Percentiles rank a stretch among this genome's conserved stretches.
Conservation (phyloP, 2,888 invertebrate genomes). For the Marronus borbonicus region DNA sequence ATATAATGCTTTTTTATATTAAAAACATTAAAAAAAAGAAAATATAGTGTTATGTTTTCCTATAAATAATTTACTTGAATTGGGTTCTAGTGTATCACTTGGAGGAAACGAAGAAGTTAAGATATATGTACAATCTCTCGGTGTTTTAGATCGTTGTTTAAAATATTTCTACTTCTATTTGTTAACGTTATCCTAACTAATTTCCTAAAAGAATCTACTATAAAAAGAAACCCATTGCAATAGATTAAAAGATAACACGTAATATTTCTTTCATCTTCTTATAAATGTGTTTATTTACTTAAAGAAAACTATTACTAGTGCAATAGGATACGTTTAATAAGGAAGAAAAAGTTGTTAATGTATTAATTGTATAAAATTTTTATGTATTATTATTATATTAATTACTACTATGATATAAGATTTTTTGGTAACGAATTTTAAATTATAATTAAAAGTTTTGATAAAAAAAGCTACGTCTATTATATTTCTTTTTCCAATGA, state of each 20-base stretch:
- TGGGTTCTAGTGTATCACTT: background rate
- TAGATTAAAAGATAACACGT: slow-evolving; percentile 15
- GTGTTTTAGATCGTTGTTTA: too few relatives aligned
- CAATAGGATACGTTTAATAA: slow-evolving; percentile 19
- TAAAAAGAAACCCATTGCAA: background rate
- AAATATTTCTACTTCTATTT: too few relatives aligned
- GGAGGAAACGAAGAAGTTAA: background rate
- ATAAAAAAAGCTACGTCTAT: too few relatives aligned
- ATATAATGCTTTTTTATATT: slow-evolving; percentile 20
- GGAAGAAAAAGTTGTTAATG: slow-evolving; percentile 32
- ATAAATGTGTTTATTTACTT: slow-evolving; percentile 28
- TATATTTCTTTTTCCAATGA: background rate
- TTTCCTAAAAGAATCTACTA: background rate
- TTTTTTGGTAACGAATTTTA: slow-evolving; percentile 32
- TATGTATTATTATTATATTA: slow-evolving; percentile 35
- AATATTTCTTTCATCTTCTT: background rate
- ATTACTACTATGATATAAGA: slow-evolving; percentile 21
- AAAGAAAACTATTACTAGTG: slow-evolving; percentile 33
- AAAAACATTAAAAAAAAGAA: background rate
- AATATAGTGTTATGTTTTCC: background rate
- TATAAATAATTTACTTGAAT: background rate
- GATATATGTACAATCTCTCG: too few relatives aligned
- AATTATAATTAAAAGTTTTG: background rate
- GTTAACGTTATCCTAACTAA: too few relatives aligned
- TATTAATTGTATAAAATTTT: slow-evolving; percentile 35